Evolutionary conservation across 2,113 vertebrate genomes (phyloP), one percentile per base, ranked within the genome.

Genomic region (Andinoacara biseriatus): DNA sequence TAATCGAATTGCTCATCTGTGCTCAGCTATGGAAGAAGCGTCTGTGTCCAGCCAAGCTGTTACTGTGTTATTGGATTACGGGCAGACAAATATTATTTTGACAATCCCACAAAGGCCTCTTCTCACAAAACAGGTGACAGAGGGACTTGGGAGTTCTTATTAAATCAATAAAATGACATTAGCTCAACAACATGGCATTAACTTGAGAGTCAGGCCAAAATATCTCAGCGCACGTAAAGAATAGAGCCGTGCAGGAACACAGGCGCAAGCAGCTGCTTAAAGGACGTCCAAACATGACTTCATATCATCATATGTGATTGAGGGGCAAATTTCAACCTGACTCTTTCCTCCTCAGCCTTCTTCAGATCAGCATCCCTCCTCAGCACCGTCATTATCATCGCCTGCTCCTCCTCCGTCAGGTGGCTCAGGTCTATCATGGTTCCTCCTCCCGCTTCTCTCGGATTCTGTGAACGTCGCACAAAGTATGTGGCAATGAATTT

Each of bases 391-490:
- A 98, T 95, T 77, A 99, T 99, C n/a, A 92, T 86, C 43, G 95
- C 96, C 88, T 98, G 97, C 79, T 99, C 98, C 81, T 98, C 97
- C 89, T 99, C 98, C 0, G 96, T 98, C 88, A 99, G 95, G 90
- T 99, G 97, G 90, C 98, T 98, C 85, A 99, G 94, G 93, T 99
- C 98, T 40, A 99, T 97, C 98, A 99, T 99, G 91, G 94, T 95
- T 87, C 63, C 87, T 81, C 84, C 56, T 76, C 82, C 79, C 78
- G 14, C 11, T 46, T 72, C 29, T 69, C 63, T 76, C 61, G 31
- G 11, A 5, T 18, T 54, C 78, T 69, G 72, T 77, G 15, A 0
- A 40, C 5, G n/a, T 22, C n/a, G 9, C 20, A 10, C n/a, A 57
- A 56, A 72, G 18, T 31, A 72, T 8, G 31, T 26, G 13, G 67